Base-by-base conservation (phyloP, 2,113 vertebrate species). In the Zosterops lateralis region DNA sequence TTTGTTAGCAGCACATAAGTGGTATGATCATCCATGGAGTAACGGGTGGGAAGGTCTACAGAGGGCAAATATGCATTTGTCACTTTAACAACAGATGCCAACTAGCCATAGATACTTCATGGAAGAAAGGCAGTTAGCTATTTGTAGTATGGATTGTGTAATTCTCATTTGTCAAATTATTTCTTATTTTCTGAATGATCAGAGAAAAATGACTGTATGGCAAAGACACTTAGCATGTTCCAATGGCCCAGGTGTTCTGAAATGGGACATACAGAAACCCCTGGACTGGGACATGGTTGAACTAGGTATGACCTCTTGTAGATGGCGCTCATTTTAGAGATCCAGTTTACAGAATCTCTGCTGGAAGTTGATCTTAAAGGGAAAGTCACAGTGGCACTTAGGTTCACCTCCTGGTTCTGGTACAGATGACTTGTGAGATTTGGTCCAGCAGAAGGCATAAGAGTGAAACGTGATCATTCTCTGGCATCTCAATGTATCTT, bases 161-260 rank as follows among this genome's bases (percentile, higher is more conserved):
- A 58, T 76, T 91, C 51, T 40, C 22, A 32, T 94, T 90, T 88
- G 65, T 66, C 68, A 84, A 70, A 56, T 94, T 78, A 24, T 54
- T 91, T 88, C 66, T 54, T 75, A 36, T 80, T 94, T 56, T 57
- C 32, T 88, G 58, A 87, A 67, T 77, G 80, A 76, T 47, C 17
- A 10, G 44, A 47, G 42, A 21, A 86, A 72, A 90, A 67, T 65
- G 1, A 38, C 25, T 54, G 5, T 77, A 28, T 72, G 20, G n/a
- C 17, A 13, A 72, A 89, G 51, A 45, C 70, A 58, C 44, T 1
- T 1, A 6, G 12, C 3, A 1, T 28, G 32, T 74, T 9, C 1
- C 45, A 47, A 7, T 61, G 67, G 34, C 14, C 25, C 24, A 36
- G 38, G 34, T 66, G n/a, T 81, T 75, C 71, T 83, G 84, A 71